Evolutionary conservation across 2,797 vertebrate species (phyloP), one percentile per base, ranked within the genome.

Genomic region (Sebastes trivittatus): DNA sequence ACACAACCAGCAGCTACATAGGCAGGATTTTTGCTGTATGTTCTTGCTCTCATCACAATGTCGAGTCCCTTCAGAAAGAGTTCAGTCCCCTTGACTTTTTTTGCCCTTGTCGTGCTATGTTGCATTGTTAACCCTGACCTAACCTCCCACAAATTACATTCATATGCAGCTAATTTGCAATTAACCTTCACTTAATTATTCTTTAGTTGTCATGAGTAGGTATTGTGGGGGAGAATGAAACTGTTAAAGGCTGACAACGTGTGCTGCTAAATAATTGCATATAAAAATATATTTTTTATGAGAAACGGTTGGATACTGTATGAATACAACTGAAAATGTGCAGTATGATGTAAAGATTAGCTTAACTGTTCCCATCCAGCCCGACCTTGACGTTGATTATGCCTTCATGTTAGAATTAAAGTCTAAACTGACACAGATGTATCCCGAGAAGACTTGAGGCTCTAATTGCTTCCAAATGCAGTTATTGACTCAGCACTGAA

Each of bases 381-480:
- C 34, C 52, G 69, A 78, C 63, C 65, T 64, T 77, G 27, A 82
- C 11, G 75, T 30, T 61, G 49, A 64, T 72, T 80, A 59, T 62
- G 29, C 14, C 46, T 72, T 81, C 49, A 55, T 78, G 78, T 83
- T 76, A 7, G 58, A 75, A 77, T 66, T 81, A 3, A 70, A 75
- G 52, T 65, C 52, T 78, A 72, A 87, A 77, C 64, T 56, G 49
- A 68, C 72, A 74, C 65, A 77, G 63, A 87, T 82, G 78, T 80
- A 25, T 78, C 55, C 4, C 2, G 3, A 72, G 77, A 84, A 10
- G 56, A 67, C 25, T 63, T 11, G 36, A 67, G 55, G 42, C 73
- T 71, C 23, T 77, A 81, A 88, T 85, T 70, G 38, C 56, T 81
- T 65, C 76, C 72, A 74, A 82, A 80, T 84, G 63, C 29, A 74